These are phyloP conservation scores for roundworm (Caenorhabditis elegans) DNA, from an alignment of 1,140 invertebrate species.

Conservation along the genomic window DNA sequence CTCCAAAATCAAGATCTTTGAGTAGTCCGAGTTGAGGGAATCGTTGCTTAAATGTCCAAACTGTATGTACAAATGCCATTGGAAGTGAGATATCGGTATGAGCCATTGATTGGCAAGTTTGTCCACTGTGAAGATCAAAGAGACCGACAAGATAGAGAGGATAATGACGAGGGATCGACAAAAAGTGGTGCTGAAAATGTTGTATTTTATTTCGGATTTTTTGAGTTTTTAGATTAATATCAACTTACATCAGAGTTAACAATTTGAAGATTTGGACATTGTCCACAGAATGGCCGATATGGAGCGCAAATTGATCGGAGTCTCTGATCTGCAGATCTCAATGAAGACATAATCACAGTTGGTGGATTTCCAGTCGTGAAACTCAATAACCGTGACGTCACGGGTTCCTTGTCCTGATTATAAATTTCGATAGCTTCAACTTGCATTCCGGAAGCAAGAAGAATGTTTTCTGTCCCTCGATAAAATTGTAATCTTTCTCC, in stretches of 20 bases:
- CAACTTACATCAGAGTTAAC: slow-evolving; percentile 34
- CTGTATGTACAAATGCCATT: slow-evolving; percentile 59
- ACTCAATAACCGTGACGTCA: slow-evolving; percentile 22
- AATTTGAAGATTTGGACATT: slow-evolving; percentile 50
- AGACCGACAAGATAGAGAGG: slow-evolving; percentile 58
- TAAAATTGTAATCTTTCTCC: slow-evolving; percentile 39
- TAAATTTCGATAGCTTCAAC: slow-evolving; percentile 38
- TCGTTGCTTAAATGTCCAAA: slow-evolving; percentile 56
- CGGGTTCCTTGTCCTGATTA: slow-evolving; percentile 11
- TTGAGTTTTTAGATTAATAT: no score
- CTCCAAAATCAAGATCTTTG: slow-evolving; percentile 59
- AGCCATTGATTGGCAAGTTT: slow-evolving; percentile 50
- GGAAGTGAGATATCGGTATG: slow-evolving; percentile 55
- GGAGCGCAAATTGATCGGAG: slow-evolving; percentile 58
- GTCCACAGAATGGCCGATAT: slow-evolving; percentile 56
- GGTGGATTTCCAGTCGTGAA: slow-evolving; percentile 39
- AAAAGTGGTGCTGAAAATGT: slow-evolving; percentile 50
- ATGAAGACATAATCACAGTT: slow-evolving; percentile 41
- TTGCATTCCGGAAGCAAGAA: slow-evolving; percentile 37
- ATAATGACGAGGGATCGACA: slow-evolving; percentile 58
- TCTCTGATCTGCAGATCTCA: slow-evolving; percentile 37
- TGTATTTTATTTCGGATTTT: no score
- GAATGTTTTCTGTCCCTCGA: slow-evolving; percentile 15
- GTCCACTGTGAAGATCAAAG: slow-evolving; percentile 61
- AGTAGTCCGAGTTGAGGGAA: slow-evolving; percentile 53